Percentiles rank a stretch among this genome's conserved stretches.
These are phyloP conservation scores for Poicephalus gulielmi DNA, from an alignment of 2,113 vertebrate species.

Conservation along the genomic window DNA sequence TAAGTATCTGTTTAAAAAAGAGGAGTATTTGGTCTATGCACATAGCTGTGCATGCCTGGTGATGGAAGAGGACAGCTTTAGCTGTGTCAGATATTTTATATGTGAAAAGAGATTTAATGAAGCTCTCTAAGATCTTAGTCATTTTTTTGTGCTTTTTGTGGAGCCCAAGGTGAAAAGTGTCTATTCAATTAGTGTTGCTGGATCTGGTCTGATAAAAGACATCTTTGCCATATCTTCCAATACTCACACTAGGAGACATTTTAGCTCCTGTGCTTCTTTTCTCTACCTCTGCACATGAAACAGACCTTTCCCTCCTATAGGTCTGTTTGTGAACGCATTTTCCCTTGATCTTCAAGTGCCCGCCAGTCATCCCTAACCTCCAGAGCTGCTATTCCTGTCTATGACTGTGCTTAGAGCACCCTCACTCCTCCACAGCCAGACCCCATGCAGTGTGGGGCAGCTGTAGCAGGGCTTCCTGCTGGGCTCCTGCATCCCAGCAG, in stretches of 20 bases:
- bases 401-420: neutral
- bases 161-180: neutral
- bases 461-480: neutral
- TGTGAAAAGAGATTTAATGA: constrained; percentile 16
- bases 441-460: neutral
- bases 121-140: neutral
- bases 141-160: neutral
- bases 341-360: neutral
- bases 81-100: neutral
- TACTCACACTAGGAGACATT: neutral
- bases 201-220: neutral
- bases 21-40: neutral
- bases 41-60: neutral
- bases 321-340: neutral
- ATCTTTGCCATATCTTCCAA: neutral
- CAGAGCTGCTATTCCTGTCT: neutral
- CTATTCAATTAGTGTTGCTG: neutral
- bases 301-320: neutral
- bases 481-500: neutral
- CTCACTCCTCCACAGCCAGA: neutral
- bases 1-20: neutral
- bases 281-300: neutral
- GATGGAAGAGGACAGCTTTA: neutral
- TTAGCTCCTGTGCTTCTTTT: neutral
- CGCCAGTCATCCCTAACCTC: neutral